Conservation (phyloP, 2,888 invertebrate species). For the Cerastis leucographa region DNA sequence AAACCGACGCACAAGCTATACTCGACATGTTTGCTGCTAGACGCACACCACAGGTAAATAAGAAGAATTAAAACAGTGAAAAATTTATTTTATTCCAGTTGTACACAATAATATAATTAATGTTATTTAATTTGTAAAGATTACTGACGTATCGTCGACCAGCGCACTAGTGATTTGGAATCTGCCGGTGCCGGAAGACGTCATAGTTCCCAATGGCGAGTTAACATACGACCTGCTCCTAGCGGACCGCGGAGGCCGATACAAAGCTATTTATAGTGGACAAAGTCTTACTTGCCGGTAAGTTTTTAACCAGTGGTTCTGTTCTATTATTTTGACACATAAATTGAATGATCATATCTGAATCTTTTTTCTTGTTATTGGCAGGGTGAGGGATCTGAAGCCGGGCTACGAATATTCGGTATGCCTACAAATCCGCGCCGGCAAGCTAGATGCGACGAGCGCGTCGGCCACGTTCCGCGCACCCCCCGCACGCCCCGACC, state of each 20-base stretch:
- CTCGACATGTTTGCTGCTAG: slow-evolving; percentile 94
- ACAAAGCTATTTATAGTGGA: slow-evolving; percentile 96
- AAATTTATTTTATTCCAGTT: neutral
- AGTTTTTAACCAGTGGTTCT: slow-evolving; percentile 52
- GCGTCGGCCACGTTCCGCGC: slow-evolving; percentile 95
- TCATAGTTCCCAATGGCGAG: slow-evolving; percentile 88
- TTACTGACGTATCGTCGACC: slow-evolving; percentile 95
- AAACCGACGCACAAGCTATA: slow-evolving; percentile 92
- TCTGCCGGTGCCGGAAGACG: slow-evolving; percentile 90
- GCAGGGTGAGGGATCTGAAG: slow-evolving; percentile 94
- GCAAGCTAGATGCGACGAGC: slow-evolving; percentile 94
- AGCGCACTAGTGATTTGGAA: slow-evolving; percentile 97
- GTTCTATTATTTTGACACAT: neutral
- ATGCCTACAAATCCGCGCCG: slow-evolving; percentile 94
- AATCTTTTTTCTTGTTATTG: slow-evolving; percentile 2
- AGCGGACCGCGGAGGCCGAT: slow-evolving; percentile 96
- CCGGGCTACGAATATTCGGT: slow-evolving; percentile 97
- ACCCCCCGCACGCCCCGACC: slow-evolving; percentile 95
- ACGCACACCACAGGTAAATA: slow-evolving; percentile 92
- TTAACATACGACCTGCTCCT: slow-evolving; percentile 95
- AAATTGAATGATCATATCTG: neutral
- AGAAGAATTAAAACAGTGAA: neutral
- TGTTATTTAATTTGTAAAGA: slow-evolving; percentile 84
- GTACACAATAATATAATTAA: neutral
- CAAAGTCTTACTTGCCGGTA: slow-evolving; percentile 93